Evolutionary conservation across 2,113 vertebrate species (phyloP).

Genomic region (Sminthopsis crassicaudata): DNA sequence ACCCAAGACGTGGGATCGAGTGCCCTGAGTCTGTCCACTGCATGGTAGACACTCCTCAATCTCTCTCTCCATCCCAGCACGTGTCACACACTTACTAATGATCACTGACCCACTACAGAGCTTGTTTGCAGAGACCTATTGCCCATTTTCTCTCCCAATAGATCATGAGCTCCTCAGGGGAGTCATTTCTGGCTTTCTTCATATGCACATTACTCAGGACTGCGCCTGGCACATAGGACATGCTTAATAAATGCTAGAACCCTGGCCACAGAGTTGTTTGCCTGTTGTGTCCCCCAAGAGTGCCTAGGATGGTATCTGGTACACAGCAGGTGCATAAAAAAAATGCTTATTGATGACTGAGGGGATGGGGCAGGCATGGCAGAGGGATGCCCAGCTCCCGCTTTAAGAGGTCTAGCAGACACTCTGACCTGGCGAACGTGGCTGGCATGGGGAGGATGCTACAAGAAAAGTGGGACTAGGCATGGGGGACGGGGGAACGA

Average conservation of each 20-base stretch:
- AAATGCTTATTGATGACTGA: background rate
- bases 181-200: no score
- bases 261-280: background rate
- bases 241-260: no score
- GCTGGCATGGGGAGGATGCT: slow-evolving; percentile 18
- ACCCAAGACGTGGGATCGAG: background rate
- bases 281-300: background rate
- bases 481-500: background rate
- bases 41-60: no score
- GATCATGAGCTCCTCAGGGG: no score
- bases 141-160: no score
- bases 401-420: no score
- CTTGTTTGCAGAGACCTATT: background rate
- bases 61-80: no score
- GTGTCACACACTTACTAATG: background rate
- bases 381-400: no score
- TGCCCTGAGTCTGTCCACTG: background rate
- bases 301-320: no score
- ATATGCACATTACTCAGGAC: no score
- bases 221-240: no score
- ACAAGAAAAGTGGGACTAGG: background rate
- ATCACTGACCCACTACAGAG: background rate
- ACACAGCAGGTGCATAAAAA: background rate
- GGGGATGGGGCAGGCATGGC: no score
- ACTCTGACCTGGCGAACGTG: background rate